Evolutionary conservation across 2,797 vertebrate genomes (phyloP).

Genomic region (Anguilla pacifica): DNA sequence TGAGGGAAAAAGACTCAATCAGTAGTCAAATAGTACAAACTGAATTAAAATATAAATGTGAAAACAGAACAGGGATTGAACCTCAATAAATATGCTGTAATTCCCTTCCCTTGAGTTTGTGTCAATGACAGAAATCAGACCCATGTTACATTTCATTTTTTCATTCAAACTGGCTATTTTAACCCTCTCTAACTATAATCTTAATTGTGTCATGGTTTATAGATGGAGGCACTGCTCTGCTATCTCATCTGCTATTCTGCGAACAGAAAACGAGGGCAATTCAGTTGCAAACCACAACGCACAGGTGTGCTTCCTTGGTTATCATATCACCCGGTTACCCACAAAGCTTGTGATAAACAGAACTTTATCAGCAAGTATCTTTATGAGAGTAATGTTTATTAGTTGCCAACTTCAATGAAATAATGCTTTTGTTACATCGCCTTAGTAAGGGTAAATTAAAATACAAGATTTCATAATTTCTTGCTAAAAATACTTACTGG

Average conservation of each 20-base stretch:
- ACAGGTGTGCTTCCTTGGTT: background rate
- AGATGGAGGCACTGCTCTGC: background rate
- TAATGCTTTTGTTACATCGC: background rate
- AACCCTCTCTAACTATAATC: constrained; percentile 19
- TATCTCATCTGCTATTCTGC: background rate
- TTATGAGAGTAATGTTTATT: background rate
- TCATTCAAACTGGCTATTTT: constrained; percentile 11
- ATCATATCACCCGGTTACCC: background rate
- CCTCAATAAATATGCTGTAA: constrained; percentile 16
- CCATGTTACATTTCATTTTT: constrained; percentile 31
- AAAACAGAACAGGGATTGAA: constrained; percentile 9
- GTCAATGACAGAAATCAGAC: constrained; percentile 16
- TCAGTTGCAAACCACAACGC: constrained; percentile 16
- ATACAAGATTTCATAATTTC: background rate
- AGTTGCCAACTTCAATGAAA: background rate
- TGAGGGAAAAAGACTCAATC: constrained; percentile 49
- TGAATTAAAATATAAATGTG: constrained; percentile 25
- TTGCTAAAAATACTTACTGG: background rate
- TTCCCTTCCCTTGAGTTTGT: constrained; percentile 22
- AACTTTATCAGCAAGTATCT: background rate
- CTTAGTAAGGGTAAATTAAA: background rate
- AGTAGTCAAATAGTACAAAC: constrained; percentile 44
- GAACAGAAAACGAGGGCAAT: background rate
- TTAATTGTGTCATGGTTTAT: constrained; percentile 28
- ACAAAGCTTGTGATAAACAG: background rate